A percentile compares a stretch with the other conserved stretches of the same genome.
phyloP scores from a whole-genome alignment of 1,140 invertebrate species.

The Caerostris extrusa region DNA sequence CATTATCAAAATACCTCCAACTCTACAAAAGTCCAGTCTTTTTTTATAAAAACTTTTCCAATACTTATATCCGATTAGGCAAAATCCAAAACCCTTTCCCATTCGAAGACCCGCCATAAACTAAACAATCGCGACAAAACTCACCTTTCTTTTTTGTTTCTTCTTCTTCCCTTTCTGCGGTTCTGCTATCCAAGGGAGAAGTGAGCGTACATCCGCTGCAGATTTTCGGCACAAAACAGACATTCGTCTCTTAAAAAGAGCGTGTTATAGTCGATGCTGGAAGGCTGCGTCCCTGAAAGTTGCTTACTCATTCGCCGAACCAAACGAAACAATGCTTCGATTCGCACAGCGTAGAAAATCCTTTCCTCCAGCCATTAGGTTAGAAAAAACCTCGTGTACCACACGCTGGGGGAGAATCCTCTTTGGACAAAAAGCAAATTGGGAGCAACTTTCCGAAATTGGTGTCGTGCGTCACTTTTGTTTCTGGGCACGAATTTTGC shows the following conservation, averaged over 20 bases:
- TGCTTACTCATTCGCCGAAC: conserved; percentile 58
- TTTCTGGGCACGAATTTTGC: neutral
- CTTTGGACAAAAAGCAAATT: conserved; percentile 27
- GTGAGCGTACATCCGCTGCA: conserved; percentile 23
- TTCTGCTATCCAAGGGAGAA: neutral
- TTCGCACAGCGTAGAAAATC: conserved; percentile 39
- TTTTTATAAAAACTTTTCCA: neutral
- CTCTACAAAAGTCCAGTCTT: neutral
- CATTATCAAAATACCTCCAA: too few species aligned
- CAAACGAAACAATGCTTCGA: conserved; percentile 36
- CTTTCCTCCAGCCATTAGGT: conserved; percentile 39
- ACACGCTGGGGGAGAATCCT: conserved; percentile 42
- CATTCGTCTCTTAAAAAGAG: neutral
- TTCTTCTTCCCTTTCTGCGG: neutral
- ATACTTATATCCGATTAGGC: neutral
- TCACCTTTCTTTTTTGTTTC: neutral
- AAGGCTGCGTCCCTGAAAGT: conserved; percentile 63
- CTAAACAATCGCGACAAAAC: neutral
- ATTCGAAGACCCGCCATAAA: neutral
- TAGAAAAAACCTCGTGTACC: neutral
- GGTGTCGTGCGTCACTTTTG: conserved; percentile 11
- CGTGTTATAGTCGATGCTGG: conserved; percentile 33
- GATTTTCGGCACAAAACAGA: conserved; percentile 8
- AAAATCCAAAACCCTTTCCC: neutral
- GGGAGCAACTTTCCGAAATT: conserved; percentile 57